These are phyloP conservation scores for Spheniscus mendiculus DNA, from an alignment of 2,113 vertebrate species.

Conservation along the genomic window DNA sequence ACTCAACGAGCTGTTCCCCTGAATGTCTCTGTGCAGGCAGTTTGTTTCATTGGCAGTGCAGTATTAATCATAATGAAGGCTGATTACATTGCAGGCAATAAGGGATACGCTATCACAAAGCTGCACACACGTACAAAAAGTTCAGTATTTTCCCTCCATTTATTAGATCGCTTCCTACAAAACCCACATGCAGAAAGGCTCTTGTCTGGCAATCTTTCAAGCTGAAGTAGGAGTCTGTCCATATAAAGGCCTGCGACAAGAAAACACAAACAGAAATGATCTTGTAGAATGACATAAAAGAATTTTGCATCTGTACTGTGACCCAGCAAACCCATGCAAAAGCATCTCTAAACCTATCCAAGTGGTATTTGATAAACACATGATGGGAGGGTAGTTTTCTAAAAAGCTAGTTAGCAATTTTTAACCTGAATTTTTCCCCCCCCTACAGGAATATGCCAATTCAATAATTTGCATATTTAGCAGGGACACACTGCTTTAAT, in stretches of 20 bases:
- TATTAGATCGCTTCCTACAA: not conserved
- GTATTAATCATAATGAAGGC: not conserved
- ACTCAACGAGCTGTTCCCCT: not conserved
- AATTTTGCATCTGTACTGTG: not conserved
- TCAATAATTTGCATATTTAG: not conserved
- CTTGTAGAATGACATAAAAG: not conserved
- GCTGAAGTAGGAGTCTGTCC: not conserved
- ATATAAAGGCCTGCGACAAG: not conserved
- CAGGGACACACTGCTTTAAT: not conserved
- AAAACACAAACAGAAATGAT: not conserved
- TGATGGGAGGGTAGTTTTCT: not conserved
- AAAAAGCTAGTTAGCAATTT: not conserved
- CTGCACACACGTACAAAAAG: not conserved
- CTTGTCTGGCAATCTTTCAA: not conserved
- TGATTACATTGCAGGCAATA: not conserved
- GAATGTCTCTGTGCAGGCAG: not conserved
- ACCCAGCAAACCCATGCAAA: not conserved
- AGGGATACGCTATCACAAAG: not conserved
- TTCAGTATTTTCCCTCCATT: not conserved
- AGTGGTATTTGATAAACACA: not conserved
- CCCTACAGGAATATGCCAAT: not conserved
- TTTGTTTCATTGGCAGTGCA: not conserved
- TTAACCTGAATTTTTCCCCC: not conserved
- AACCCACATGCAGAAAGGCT: not conserved
- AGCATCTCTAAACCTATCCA: not conserved